Evolutionary conservation across 1,140 invertebrate species (phyloP).

Genomic region (Zaprionus inermis): DNA sequence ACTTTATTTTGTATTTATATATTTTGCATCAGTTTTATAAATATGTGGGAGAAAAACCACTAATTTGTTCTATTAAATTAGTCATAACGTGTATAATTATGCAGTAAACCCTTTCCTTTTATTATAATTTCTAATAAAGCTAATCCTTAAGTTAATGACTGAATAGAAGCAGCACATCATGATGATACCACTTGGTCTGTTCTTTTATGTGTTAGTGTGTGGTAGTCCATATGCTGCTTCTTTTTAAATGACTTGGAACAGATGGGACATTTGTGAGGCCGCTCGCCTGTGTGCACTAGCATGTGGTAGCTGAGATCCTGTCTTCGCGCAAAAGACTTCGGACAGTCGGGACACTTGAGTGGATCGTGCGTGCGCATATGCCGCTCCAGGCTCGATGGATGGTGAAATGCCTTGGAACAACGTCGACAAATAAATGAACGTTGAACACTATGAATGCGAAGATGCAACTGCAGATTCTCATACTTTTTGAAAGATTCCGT

Average conservation of each 20-base stretch:
- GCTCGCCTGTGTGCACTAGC: slow-evolving; percentile 10
- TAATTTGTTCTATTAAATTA: background rate
- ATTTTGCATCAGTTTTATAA: background rate
- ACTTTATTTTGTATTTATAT: background rate
- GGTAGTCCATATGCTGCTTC: slow-evolving; percentile 13
- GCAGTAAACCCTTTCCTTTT: background rate
- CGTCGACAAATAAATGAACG: background rate
- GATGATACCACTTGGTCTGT: background rate
- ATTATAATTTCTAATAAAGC: background rate
- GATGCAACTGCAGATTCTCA: slow-evolving; percentile 15
- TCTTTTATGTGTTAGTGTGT: background rate
- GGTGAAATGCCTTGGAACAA: slow-evolving; percentile 3
- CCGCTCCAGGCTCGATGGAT: background rate
- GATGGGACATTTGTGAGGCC: slow-evolving; percentile 12
- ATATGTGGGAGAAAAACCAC: background rate
- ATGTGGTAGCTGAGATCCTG: slow-evolving; percentile 12
- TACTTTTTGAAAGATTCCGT: background rate
- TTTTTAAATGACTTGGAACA: slow-evolving; percentile 17
- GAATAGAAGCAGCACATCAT: background rate
- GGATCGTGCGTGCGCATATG: background rate
- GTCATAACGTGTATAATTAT: background rate
- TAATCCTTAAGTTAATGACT: background rate
- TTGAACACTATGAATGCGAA: background rate
- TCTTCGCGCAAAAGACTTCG: background rate
- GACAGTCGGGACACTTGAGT: slow-evolving; percentile 11